Conservation (phyloP, 2,888 invertebrate genomes). For the Helobdella robusta region DNA sequence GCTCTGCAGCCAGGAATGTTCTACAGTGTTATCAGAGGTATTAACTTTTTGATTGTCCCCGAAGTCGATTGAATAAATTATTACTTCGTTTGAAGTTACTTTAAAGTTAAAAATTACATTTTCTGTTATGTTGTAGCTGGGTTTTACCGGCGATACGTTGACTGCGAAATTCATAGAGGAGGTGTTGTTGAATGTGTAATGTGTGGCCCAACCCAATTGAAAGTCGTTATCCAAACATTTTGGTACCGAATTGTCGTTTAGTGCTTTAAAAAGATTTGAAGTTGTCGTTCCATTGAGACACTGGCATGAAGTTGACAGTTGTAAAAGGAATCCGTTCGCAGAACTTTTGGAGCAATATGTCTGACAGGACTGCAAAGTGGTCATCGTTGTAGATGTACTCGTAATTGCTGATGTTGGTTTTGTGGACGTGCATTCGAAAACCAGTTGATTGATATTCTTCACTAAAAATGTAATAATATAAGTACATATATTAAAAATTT, state of each 20-base stretch:
- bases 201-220: constrained; percentile 25
- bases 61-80: constrained; percentile 39
- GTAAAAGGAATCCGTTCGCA: constrained; percentile 4
- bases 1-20: constrained; percentile 38
- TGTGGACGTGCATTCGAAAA: constrained; percentile 1
- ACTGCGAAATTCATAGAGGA: constrained; percentile 25
- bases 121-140: constrained; percentile 40
- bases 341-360: background rate
- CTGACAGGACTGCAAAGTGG: background rate
- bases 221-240: constrained; percentile 6
- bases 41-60: constrained; percentile 37
- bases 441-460: background rate
- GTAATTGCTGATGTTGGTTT: background rate
- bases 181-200: background rate
- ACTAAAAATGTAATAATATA: background rate
- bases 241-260: too few relatives aligned
- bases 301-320: constrained; percentile 7
- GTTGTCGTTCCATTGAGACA: background rate
- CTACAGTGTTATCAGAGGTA: constrained; percentile 27
- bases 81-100: constrained; percentile 33
- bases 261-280: too few relatives aligned
- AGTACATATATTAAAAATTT: background rate
- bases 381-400: background rate
- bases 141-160: constrained; percentile 21
- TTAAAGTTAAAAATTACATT: constrained; percentile 37